phyloP scores from a whole-genome alignment of 2,113 vertebrate genomes.

The Petrocephalus microphthalmus region DNA sequence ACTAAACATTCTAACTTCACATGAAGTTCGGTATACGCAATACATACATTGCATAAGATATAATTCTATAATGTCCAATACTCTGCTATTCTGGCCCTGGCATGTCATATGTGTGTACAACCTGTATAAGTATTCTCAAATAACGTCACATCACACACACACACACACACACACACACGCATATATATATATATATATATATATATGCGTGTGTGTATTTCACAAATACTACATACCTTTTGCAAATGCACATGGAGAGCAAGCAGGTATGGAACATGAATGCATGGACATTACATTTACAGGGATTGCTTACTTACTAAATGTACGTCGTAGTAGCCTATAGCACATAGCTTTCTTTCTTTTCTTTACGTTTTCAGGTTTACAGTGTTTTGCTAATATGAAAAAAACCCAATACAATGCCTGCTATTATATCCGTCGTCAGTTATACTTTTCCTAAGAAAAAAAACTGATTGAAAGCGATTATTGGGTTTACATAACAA shows the following conservation, averaged over 20 bases:
- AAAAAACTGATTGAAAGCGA: conserved; percentile 31
- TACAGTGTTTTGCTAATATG: background rate
- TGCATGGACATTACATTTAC: background rate
- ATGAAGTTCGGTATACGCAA: background rate
- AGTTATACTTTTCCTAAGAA: background rate
- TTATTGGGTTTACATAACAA: conserved; percentile 56
- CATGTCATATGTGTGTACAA: background rate
- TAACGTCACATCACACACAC: background rate
- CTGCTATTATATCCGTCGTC: background rate
- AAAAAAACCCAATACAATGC: background rate
- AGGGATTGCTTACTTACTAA: background rate
- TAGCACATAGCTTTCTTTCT: background rate
- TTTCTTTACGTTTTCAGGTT: background rate
- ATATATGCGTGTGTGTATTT: background rate
- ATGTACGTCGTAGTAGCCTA: background rate
- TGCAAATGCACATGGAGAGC: background rate
- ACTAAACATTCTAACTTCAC: background rate
- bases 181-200: too few relatives aligned
- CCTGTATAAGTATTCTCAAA: background rate
- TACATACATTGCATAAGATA: background rate
- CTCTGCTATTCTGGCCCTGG: background rate
- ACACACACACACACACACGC: background rate
- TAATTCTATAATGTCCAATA: background rate
- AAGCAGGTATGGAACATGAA: background rate
- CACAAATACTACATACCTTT: background rate